A percentile compares a stretch with the other conserved stretches of the same genome.
Conservation (phyloP, 1,140 invertebrate genomes). For the Neodiprion virginianus region DNA sequence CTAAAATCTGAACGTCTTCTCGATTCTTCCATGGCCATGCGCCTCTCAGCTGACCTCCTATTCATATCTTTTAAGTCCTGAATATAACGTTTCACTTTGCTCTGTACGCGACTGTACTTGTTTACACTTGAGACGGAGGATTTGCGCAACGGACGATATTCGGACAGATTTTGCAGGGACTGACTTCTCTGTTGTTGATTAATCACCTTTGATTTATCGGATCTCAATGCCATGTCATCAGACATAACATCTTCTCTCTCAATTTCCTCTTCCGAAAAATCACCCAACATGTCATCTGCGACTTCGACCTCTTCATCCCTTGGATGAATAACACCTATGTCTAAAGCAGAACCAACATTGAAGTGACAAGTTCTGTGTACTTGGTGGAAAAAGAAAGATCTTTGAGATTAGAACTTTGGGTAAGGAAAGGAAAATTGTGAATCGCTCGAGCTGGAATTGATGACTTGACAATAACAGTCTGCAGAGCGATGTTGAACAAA, state of each 20-base stretch:
- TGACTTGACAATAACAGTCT: conserved; percentile 9
- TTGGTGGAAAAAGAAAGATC: background rate
- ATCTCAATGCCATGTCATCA: conserved; percentile 46
- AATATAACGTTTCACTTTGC: conserved; percentile 55
- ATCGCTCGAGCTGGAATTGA: background rate
- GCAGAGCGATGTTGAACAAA: background rate
- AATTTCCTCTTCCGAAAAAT: conserved; percentile 31
- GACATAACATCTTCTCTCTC: conserved; percentile 42
- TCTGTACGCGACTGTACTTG: conserved; percentile 45
- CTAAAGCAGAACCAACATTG: background rate
- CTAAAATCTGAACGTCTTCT: conserved; percentile 21
- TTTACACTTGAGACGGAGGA: background rate
- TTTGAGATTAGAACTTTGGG: no score
- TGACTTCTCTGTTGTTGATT: conserved; percentile 47
- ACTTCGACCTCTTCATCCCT: conserved; percentile 42
- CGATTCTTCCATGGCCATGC: conserved; percentile 28
- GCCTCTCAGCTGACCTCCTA: conserved; percentile 36
- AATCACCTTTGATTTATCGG: conserved; percentile 37
- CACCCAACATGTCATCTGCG: conserved; percentile 5
- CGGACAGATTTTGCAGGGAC: conserved; percentile 50
- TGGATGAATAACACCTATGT: conserved; percentile 28
- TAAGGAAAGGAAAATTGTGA: background rate
- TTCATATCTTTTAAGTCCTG: conserved; percentile 43
- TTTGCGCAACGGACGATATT: conserved; percentile 8
- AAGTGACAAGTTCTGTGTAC: conserved; percentile 12